Base-by-base conservation (phyloP, 2,888 invertebrate genomes). In the Eupithecia insigniata region DNA sequence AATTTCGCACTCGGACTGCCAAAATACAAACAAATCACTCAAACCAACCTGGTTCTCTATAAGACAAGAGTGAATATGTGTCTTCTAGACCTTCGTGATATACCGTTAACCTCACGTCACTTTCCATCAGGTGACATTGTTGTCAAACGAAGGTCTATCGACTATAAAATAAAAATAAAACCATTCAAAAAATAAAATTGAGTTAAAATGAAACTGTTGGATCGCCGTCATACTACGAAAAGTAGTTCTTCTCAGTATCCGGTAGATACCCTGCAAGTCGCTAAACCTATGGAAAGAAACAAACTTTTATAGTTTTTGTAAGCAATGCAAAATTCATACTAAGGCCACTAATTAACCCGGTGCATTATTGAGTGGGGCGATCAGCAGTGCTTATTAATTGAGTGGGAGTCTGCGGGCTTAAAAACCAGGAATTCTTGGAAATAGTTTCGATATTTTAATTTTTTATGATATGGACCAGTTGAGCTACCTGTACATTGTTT, bases 301-400 rank as follows among this genome's bases (percentile, higher is more conserved):
- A 22, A 51, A 22, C 51, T 51, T 22, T 22, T 22, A 51, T 4
- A 22, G 22, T 51, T 51, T 22, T 51, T 3, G 22, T 8, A 46
- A 46, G 8, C 12, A 14, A 55, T 55, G n/a, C 22, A 5, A 14
- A 55, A 55, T 12, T 26, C 26, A 55, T 55, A 55, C 26, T 26
- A 14, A 55, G 12, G 26, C 55, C 55, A n/a, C 43, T 14, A 14
- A 26, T 55, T 1, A 26, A 62, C n/a, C 10, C 34, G 18, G 4
- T 62, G 30, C 58, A 61, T 68, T 39, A 68, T 68, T 68, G 28
- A 61, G 28, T 14, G 28, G 28, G 60, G 26, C 34, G 61, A 61
- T 34, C 30, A 32, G 30, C 30, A n/a, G 18, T 10, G 60, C 6
- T 61, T 61, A n/a, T 22, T 34, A 34, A 34, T 51, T 51, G 55